Percentiles rank a stretch among this genome's conserved stretches.
Evolutionary conservation across 2,797 vertebrate species (phyloP).

Genomic region (Ficedula albicollis): DNA sequence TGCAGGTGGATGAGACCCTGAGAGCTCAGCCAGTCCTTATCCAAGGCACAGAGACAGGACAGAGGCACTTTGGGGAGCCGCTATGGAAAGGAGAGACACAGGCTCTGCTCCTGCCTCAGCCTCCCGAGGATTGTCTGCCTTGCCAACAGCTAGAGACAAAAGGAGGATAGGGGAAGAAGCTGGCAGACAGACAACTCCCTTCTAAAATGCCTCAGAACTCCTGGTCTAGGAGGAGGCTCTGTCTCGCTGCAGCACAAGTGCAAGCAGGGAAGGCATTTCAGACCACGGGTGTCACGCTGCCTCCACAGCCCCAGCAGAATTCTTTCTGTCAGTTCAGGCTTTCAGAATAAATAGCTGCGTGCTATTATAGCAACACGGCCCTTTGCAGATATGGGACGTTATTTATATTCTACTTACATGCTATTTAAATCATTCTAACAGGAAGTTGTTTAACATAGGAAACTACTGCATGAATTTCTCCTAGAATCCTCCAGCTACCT

Average conservation of each 20-base stretch:
- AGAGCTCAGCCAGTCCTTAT: not conserved
- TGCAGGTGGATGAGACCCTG: not conserved
- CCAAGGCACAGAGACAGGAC: not conserved
- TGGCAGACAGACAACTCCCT: not conserved
- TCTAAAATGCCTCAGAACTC: not conserved
- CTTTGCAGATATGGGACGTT: not conserved
- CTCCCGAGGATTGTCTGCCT: not conserved
- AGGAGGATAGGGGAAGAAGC: not conserved
- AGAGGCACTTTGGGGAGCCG: fast-evolving
- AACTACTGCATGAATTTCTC: conserved; percentile 19
- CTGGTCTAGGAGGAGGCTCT: not conserved
- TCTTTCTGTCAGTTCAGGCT: not conserved
- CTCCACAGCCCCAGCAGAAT: not conserved
- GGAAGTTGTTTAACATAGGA: conserved; percentile 47
- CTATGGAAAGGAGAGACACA: not conserved
- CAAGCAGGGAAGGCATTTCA: not conserved
- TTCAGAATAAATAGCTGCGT: not conserved
- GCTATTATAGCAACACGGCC: not conserved
- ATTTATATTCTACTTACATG: conserved; percentile 42
- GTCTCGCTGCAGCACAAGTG: not conserved
- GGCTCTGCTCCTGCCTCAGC: not conserved
- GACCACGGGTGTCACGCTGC: not conserved
- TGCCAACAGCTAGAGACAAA: not conserved
- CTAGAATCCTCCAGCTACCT: conserved; percentile 23
- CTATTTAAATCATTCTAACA: conserved; percentile 34